A percentile compares a stretch with the other conserved stretches of the same genome.
Evolutionary conservation across 2,888 invertebrate genomes (phyloP).

Genomic region (Adineta ricciae): DNA sequence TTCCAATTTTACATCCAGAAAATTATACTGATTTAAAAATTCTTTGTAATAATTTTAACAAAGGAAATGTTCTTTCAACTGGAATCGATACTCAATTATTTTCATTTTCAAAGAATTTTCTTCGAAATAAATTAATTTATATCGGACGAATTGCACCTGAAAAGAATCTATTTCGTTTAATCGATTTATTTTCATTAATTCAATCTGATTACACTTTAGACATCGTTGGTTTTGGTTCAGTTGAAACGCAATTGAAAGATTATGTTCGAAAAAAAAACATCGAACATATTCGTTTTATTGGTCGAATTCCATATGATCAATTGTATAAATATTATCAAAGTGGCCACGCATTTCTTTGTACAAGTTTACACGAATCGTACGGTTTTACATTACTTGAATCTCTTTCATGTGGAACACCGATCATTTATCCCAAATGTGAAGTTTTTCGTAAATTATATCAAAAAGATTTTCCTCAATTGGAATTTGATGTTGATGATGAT

Average conservation of each 20-base stretch:
- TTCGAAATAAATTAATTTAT: not conserved
- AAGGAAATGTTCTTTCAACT: not conserved
- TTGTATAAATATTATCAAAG: not conserved
- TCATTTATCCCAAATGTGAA: not conserved
- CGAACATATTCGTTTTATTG: not conserved
- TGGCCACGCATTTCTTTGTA: not conserved
- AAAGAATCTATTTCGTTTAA: not conserved
- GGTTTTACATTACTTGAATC: not conserved
- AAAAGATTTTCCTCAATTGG: not conserved
- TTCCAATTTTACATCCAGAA: not conserved
- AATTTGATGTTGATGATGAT: not conserved
- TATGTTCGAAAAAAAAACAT: not conserved
- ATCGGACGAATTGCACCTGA: not conserved
- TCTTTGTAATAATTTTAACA: not conserved
- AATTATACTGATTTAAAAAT: not conserved
- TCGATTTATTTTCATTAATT: not conserved
- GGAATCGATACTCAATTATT: not conserved
- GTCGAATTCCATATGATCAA: not conserved
- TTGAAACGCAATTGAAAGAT: not conserved
- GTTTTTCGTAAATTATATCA: not conserved
- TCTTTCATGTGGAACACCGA: not conserved
- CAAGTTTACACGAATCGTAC: not conserved
- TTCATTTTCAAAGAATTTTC: not conserved
- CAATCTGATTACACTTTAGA: not conserved
- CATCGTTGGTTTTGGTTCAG: not conserved